Percentiles rank a stretch among this genome's conserved stretches.
Conservation (phyloP, 2,797 vertebrate species). For the Trematomus bernacchii region DNA sequence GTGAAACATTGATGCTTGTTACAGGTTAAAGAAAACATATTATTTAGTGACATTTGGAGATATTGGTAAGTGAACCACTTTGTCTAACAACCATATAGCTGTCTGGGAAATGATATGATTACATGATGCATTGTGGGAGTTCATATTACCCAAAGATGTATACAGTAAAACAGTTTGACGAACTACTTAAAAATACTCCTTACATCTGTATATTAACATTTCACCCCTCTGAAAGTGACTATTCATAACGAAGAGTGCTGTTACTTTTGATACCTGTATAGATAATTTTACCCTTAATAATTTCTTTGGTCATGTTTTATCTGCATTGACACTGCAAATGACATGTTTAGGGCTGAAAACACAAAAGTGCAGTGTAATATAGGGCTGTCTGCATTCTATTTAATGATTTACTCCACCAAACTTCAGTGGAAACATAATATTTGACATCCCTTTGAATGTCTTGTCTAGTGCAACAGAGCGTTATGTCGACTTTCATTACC, state of each 20-base stretch:
- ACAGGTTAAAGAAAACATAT: background rate
- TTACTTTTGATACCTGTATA: conserved; percentile 28
- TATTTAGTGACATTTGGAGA: background rate
- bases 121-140: conserved; percentile 1
- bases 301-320: conserved; percentile 17
- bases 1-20: background rate
- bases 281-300: conserved; percentile 39
- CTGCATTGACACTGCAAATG: conserved; percentile 29
- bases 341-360: conserved; percentile 29
- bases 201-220: conserved; percentile 54
- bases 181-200: conserved; percentile 53
- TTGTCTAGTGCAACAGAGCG: conserved; percentile 50
- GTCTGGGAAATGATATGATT: conserved; percentile 9
- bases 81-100: background rate
- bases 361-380: conserved; percentile 44
- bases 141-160: conserved; percentile 24
- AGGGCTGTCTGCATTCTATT: conserved; percentile 44
- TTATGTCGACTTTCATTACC: conserved; percentile 70
- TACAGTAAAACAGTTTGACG: conserved; percentile 41
- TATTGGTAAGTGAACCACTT: background rate
- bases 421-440: conserved; percentile 70
- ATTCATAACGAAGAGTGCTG: conserved; percentile 37
- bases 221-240: conserved; percentile 39
- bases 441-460: conserved; percentile 61
- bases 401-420: conserved; percentile 68